These are phyloP conservation scores for Timandra comae DNA, from an alignment of 2,888 invertebrate genomes.

Conservation along the genomic window DNA sequence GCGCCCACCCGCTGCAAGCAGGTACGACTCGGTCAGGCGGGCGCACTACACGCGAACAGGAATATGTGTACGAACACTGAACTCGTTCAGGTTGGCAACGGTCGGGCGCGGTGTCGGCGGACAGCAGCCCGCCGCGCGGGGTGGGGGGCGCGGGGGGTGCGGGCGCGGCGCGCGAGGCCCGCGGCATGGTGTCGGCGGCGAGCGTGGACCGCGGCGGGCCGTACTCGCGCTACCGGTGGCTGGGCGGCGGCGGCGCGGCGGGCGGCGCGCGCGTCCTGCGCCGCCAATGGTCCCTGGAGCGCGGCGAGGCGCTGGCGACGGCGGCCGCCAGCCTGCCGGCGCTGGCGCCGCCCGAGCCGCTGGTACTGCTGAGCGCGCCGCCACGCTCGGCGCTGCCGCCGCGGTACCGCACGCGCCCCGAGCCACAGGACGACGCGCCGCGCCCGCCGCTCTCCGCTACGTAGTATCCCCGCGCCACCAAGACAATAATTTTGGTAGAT, in stretches of 20 bases:
- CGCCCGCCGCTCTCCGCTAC: conserved; percentile 13
- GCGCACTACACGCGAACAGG: not conserved
- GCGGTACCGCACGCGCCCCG: conserved; percentile 42
- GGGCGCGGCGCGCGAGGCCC: conserved; percentile 44
- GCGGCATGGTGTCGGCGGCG: conserved; percentile 56
- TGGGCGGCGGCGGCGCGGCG: conserved; percentile 32
- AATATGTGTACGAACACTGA: conserved; percentile 1
- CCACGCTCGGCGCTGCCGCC: conserved; percentile 25
- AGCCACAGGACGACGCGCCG: conserved; percentile 12
- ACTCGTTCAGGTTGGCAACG: conserved; percentile 34
- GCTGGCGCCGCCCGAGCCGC: conserved; percentile 21
- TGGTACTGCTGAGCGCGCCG: conserved; percentile 21
- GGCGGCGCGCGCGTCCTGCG: conserved; percentile 39
- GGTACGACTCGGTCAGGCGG: not conserved
- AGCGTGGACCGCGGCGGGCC: conserved; percentile 78
- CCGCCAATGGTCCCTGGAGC: conserved; percentile 65
- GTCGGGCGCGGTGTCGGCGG: conserved; percentile 50
- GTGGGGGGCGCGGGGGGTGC: conserved; percentile 35
- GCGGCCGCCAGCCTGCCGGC: conserved; percentile 33
- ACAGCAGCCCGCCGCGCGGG: conserved; percentile 44
- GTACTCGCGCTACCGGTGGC: conserved; percentile 65
- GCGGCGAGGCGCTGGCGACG: conserved; percentile 49
- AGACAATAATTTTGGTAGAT: conserved; percentile 64
- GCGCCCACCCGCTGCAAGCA: conserved; percentile 7
- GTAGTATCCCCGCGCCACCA: conserved; percentile 17